Evolutionary conservation across 2,797 vertebrate species (phyloP), one percentile per base, ranked within the genome.

Genomic region (Erethizon dorsatum): DNA sequence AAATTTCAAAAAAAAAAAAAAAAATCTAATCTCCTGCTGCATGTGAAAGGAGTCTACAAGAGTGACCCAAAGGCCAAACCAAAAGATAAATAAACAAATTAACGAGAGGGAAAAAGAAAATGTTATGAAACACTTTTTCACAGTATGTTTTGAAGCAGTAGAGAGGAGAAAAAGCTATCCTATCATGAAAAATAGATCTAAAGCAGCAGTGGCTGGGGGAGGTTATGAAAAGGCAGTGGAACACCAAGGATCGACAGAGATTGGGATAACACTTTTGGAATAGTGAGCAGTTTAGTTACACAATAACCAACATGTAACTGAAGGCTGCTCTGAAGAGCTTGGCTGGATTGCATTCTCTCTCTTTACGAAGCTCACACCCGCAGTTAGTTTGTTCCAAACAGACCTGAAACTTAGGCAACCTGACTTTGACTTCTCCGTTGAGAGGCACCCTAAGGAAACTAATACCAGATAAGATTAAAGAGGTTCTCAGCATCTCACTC

Each of bases 121-220:
- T 52, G 17, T 94, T 89, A 24, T 56, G 1, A 24, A 95, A 95
- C 71, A 79, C 59, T 75, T 86, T 98, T 97, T 52, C n/a, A 85
- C 24, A 13, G 11, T 14, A 65, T 67, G 95, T 97, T 92, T 75
- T 90, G 96, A 97, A 97, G 83, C 86, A 97, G 92, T 0, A 1
- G 52, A 59, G 80, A 97, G 65, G 80, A 65, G 41, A 90, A 85
- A 80, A 95, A 93, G 31, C 31, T 88, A 59, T n/a, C 84, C 63
- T 96, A 28, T 85, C 37, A n/a, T 96, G 80, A 98, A 97, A 98
- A 98, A 97, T 96, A 96, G 56, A 95, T 97, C 94, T 97, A 93
- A 98, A 97, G 52, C 77, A 90, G 0, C 61, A 91, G 77, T 0
- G 8, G 22, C 73, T 91, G 52, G 52, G 88, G 94, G 97, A 93